Evolutionary conservation across 1,140 invertebrate species (phyloP), one percentile per base, ranked within the genome.

Genomic region (Notospermus geniculatus): DNA sequence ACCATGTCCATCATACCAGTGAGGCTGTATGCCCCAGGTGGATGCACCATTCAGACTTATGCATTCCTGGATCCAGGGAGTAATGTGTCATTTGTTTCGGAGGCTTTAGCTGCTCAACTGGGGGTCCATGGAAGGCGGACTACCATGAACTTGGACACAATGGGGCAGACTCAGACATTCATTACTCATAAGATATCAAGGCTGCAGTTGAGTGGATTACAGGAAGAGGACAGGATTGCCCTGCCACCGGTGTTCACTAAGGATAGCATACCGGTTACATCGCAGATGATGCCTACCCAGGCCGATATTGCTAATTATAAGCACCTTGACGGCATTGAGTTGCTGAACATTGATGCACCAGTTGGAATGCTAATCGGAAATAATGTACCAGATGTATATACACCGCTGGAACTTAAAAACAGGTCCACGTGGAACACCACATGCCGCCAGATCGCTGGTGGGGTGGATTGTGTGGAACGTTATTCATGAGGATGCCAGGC

Each of bases 21-120:
- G 5, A 4, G 15, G 32, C 4, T 36, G 15, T 7, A 36, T 36
- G 4, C 32, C 32, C 5, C 4, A 7, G 32, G 32, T 25, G 27
- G 54, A 5, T 7, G 2, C 5, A n/a, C n/a, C 27, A 30, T 27
- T 4, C 5, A 22, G 17, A 55, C 54, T 23, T 55, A 55, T 25
- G 19, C 22, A 4, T 55, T 55, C n/a, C 28, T 27, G 5, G 54
- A 55, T 29, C 19, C 22, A 25, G 54, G 54, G 2, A 55, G 54
- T 29, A 55, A n/a, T 29, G 54, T 17, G 2, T 23, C 9, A 7
- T 55, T 55, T 27, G 5, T 9, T 7, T 5, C 54, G 17, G 28
- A 55, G 9, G 2, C 5, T 2, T 30, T 55, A 29, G 17, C 28
- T 9, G 22, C 9, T 27, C 19, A 55, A 7, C 54, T 55, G 17